Conservation (phyloP, 2,888 invertebrate species). For the Melinopterus prodromus region DNA sequence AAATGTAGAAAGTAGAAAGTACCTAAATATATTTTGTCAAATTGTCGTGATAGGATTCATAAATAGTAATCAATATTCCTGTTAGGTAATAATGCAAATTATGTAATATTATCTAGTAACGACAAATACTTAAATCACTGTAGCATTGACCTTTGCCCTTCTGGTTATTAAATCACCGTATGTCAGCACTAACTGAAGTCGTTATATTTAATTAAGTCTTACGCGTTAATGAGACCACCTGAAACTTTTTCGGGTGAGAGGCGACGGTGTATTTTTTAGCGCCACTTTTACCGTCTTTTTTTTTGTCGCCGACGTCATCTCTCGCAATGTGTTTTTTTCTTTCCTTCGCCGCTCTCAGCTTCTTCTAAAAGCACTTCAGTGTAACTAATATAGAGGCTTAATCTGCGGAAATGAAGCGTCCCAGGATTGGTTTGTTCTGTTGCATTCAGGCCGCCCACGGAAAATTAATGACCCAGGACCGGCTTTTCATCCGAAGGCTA, state of each 20-base stretch:
- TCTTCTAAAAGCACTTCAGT: conserved; percentile 4
- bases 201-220: neutral
- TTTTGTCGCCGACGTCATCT: neutral
- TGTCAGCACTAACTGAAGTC: neutral
- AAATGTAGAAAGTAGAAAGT: too few relatives aligned
- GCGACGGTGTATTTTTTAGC: neutral
- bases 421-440: neutral
- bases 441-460: neutral
- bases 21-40: too few relatives aligned
- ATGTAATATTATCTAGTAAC: too few relatives aligned
- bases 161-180: neutral
- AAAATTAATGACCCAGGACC: neutral
- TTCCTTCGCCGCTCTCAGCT: neutral
- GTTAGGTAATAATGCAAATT: too few relatives aligned
- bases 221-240: neutral
- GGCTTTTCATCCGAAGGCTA: neutral
- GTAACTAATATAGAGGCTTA: conserved; percentile 4
- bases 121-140: too few relatives aligned
- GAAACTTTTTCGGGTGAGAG: neutral
- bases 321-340: neutral
- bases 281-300: neutral
- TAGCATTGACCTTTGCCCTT: too few relatives aligned
- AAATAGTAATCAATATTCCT: too few relatives aligned
- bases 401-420: neutral
- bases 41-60: too few relatives aligned